These are phyloP conservation scores for Pelecanus crispus DNA, from an alignment of 2,113 vertebrate species.

Conservation along the genomic window DNA sequence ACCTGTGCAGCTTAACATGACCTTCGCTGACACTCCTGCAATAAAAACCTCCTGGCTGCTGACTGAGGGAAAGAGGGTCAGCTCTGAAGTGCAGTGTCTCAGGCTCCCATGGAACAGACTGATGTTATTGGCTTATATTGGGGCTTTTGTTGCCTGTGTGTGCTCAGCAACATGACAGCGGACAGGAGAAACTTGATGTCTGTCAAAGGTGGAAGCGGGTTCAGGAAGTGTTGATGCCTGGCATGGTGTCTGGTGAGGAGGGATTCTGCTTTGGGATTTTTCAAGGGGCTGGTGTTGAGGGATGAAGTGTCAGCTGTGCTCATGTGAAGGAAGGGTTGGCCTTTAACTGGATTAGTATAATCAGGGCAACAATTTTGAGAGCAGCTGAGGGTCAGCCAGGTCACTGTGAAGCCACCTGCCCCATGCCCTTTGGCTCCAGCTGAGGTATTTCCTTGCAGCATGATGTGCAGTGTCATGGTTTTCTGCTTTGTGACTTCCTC, in stretches of 20 bases:
- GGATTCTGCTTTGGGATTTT: background rate
- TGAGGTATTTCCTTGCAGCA: background rate
- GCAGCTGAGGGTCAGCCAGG: background rate
- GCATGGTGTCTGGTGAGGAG: background rate
- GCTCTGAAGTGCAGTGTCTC: background rate
- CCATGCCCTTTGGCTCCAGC: background rate
- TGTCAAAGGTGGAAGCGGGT: background rate
- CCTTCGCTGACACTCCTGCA: background rate
- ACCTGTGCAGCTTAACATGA: background rate
- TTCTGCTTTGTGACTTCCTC: conserved; percentile 12
- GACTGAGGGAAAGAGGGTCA: background rate
- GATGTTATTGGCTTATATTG: background rate
- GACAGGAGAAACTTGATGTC: background rate
- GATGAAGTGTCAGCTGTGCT: background rate
- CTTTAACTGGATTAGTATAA: conserved; percentile 35
- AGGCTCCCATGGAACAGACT: background rate
- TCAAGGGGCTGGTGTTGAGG: background rate
- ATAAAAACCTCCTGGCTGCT: background rate
- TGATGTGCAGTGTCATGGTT: background rate
- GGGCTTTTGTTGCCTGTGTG: background rate
- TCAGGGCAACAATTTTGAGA: background rate
- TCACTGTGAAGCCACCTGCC: conserved; percentile 7
- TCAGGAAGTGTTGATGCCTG: background rate
- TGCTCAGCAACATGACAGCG: background rate
- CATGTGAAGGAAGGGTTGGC: background rate